phyloP scores from a whole-genome alignment of 2,888 invertebrate genomes.

The Hydrotaea cyrtoneurina region DNA sequence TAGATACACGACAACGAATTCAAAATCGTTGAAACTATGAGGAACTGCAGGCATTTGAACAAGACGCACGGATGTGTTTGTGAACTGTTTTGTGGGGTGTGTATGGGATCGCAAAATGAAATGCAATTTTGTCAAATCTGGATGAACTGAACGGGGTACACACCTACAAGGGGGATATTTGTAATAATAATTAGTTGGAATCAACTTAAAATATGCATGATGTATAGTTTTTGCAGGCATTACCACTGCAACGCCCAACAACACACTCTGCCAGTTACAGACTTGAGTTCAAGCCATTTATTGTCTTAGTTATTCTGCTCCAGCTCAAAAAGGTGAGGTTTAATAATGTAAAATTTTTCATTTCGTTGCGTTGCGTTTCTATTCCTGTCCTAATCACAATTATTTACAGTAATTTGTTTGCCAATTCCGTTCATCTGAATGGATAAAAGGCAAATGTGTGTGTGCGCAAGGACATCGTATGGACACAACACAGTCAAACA shows the following conservation, averaged over 20 bases:
- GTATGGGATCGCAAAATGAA: no score
- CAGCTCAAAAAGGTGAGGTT: conserved; percentile 26
- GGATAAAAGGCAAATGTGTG: not conserved
- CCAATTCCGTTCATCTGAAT: not conserved
- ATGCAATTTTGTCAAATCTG: no score
- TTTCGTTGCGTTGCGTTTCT: not conserved
- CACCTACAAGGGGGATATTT: no score
- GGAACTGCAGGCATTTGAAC: not conserved
- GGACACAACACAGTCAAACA: not conserved
- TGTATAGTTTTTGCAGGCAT: no score
- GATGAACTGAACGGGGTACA: no score
- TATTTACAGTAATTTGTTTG: conserved; percentile 32
- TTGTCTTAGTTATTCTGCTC: not conserved
- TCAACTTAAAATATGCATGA: no score
- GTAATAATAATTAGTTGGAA: no score
- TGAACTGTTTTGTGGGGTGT: no score
- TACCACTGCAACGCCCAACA: no score
- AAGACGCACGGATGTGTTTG: not conserved
- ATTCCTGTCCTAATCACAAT: not conserved
- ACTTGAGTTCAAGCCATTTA: not conserved
- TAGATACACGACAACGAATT: no score
- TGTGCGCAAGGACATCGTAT: conserved; percentile 30
- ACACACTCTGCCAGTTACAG: not conserved
- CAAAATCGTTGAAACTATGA: conserved; percentile 1
- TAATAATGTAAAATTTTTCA: not conserved